These are phyloP conservation scores for Ormyrus pomaceus DNA, from an alignment of 2,888 invertebrate species.

Conservation along the genomic window DNA sequence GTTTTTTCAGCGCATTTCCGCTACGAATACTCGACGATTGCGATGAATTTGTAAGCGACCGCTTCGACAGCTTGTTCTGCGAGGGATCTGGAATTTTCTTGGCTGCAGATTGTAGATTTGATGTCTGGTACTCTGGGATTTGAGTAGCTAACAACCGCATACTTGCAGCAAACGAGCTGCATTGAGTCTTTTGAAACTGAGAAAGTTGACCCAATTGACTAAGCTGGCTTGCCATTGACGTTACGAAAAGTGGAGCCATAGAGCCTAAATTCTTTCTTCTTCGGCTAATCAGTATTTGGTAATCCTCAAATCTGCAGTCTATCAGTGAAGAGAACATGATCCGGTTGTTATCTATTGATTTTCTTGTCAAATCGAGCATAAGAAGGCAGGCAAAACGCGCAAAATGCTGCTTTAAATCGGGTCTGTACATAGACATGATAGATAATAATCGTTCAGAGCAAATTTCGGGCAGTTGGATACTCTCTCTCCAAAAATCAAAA, in stretches of 20 bases:
- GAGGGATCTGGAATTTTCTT: constrained; percentile 60
- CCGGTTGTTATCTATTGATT: constrained; percentile 77
- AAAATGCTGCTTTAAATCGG: constrained; percentile 78
- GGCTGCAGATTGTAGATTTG: not conserved
- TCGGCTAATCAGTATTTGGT: constrained; percentile 75
- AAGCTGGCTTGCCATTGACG: constrained; percentile 75
- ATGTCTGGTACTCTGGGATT: not conserved
- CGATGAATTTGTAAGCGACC: not conserved
- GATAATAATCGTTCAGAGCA: constrained; percentile 77
- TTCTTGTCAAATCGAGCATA: constrained; percentile 77
- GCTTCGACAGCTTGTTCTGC: constrained; percentile 62
- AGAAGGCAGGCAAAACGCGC: constrained; percentile 79
- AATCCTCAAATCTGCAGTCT: constrained; percentile 77
- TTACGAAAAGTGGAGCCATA: constrained; percentile 81
- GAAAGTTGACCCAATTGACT: not conserved
- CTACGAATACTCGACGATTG: not conserved
- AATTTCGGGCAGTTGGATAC: constrained; percentile 75
- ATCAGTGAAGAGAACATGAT: constrained; percentile 79
- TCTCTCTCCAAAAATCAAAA: constrained; percentile 79
- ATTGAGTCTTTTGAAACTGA: not conserved
- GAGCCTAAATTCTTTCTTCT: constrained; percentile 78
- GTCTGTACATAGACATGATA: constrained; percentile 79
- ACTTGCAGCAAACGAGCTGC: not conserved
- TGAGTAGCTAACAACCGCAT: constrained; percentile 13
- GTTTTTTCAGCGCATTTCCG: not conserved